phyloP scores from a whole-genome alignment of 1,140 invertebrate genomes.

The Subanguina moxae region DNA sequence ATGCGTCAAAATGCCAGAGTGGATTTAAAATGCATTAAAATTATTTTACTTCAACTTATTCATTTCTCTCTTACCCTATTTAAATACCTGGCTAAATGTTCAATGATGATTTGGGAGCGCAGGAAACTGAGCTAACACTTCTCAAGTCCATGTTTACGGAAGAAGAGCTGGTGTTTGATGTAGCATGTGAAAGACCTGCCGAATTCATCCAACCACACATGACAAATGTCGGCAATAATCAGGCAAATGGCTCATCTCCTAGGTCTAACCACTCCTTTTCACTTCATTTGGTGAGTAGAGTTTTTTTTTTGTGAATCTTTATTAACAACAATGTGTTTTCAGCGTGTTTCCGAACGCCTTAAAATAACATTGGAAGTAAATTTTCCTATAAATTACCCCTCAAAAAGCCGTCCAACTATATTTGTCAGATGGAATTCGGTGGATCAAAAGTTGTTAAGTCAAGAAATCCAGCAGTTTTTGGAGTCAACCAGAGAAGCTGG shows the following conservation, averaged over 20 bases:
- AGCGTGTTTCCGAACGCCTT: background rate
- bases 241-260: background rate
- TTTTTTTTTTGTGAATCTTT: background rate
- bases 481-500: background rate
- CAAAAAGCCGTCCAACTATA: background rate
- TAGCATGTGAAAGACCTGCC: background rate
- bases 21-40: background rate
- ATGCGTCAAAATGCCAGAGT: background rate
- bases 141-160: slow-evolving; percentile 5
- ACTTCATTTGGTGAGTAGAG: background rate
- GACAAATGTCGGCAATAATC: slow-evolving; percentile 1
- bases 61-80: background rate
- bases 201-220: slow-evolving; percentile 2
- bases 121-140: background rate
- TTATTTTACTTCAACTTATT: background rate
- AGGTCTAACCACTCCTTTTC: background rate
- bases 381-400: background rate
- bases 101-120: background rate
- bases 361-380: background rate
- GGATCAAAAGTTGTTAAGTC: background rate
- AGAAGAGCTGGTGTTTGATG: background rate
- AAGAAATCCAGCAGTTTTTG: slow-evolving; percentile 1
- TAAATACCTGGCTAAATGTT: background rate
- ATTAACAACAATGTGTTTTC: background rate
- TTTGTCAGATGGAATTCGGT: slow-evolving; percentile 1